phyloP scores from a whole-genome alignment of 2,797 vertebrate species.

The Botia kubotai region DNA sequence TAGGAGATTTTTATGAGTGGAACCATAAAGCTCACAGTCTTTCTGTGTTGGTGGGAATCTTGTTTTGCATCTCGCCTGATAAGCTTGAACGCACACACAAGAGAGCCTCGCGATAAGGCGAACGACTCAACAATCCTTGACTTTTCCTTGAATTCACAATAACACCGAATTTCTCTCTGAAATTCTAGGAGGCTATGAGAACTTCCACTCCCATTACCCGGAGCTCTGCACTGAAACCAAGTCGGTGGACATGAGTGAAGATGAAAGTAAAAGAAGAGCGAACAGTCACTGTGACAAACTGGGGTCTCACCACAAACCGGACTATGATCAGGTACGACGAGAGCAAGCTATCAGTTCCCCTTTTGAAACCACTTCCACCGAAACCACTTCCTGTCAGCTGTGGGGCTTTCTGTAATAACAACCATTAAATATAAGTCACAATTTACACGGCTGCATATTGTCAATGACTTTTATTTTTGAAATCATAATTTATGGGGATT shows the following conservation, averaged over 20 bases:
- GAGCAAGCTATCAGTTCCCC: constrained; percentile 42
- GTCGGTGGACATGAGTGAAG: constrained; percentile 82
- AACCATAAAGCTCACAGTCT: background rate
- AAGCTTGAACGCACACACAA: background rate
- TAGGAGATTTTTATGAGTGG: background rate
- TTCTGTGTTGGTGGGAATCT: constrained; percentile 22
- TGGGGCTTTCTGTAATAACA: constrained; percentile 10
- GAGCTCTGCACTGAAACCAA: constrained; percentile 94
- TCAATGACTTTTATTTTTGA: background rate
- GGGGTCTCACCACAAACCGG: constrained; percentile 84
- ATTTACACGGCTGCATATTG: background rate
- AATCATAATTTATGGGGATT: too few species aligned
- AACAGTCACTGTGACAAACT: constrained; percentile 83
- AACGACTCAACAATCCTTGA: constrained; percentile 52
- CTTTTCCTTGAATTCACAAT: constrained; percentile 1
- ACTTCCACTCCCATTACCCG: constrained; percentile 93
- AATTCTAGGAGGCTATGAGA: constrained; percentile 90
- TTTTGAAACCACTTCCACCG: constrained; percentile 35
- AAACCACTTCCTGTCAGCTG: constrained; percentile 45
- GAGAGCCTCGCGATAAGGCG: constrained; percentile 12
- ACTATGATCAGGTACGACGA: constrained; percentile 90
- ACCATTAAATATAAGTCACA: background rate
- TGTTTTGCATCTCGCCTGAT: background rate
- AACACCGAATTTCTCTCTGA: background rate
- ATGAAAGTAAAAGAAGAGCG: constrained; percentile 81